phyloP scores from a whole-genome alignment of 2,888 invertebrate species.

The Heterodera filipjevi region DNA sequence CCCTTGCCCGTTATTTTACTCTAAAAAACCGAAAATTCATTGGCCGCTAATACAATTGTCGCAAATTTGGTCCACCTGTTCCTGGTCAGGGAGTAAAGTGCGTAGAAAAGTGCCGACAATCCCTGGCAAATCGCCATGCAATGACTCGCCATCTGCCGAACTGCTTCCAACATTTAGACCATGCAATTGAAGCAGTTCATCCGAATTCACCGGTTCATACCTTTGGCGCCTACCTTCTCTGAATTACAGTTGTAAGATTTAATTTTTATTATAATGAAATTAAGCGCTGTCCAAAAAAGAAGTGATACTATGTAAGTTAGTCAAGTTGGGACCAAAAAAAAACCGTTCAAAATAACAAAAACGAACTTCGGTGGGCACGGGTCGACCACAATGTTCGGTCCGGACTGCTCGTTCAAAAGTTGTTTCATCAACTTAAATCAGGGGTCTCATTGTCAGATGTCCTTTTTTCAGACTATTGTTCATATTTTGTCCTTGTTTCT shows the following conservation, averaged over 20 bases:
- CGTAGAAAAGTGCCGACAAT: constrained; percentile 27
- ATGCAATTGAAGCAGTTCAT: background rate
- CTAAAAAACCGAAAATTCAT: too few relatives aligned
- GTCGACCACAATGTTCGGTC: constrained; percentile 27
- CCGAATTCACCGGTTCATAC: background rate
- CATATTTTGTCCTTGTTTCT: too few relatives aligned
- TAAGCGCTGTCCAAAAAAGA: too few relatives aligned
- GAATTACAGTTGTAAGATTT: too few relatives aligned
- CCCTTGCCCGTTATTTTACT: too few relatives aligned
- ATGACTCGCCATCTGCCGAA: background rate
- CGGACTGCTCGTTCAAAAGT: constrained; percentile 6
- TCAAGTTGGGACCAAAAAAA: too few relatives aligned
- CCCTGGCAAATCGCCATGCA: background rate
- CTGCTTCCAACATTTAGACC: background rate
- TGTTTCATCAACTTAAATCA: too few relatives aligned
- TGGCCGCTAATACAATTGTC: too few relatives aligned
- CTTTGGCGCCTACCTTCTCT: background rate
- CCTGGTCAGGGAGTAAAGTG: constrained; percentile 11
- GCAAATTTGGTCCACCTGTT: background rate
- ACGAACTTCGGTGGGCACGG: constrained; percentile 38
- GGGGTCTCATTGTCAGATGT: too few relatives aligned
- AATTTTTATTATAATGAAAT: too few relatives aligned
- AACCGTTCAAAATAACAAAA: background rate
- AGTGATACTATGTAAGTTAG: too few relatives aligned
- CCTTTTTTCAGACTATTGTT: too few relatives aligned